A percentile compares a stretch with the other conserved stretches of the same genome.
Conservation (phyloP, 2,888 invertebrate genomes). For the Asteroscopus sphinx region DNA sequence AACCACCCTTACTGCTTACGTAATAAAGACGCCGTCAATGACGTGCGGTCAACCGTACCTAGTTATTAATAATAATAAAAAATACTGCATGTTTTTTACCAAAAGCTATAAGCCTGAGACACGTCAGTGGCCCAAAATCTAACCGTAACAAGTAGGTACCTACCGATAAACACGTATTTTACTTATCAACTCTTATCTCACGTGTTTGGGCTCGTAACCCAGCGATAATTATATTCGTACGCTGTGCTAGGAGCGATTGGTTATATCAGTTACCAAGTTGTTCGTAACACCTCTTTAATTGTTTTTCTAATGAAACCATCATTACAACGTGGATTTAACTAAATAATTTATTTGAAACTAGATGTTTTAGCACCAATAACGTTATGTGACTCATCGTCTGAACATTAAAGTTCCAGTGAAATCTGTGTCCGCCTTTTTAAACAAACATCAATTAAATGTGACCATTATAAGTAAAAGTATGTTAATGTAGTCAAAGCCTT, state of each 20-base stretch:
- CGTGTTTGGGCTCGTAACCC: conserved; percentile 21
- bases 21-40: no score
- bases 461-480: conserved; percentile 34
- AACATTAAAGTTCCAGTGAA: conserved; percentile 3
- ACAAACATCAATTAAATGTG: no score
- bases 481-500: conserved; percentile 35
- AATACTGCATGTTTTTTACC: no score
- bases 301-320: not conserved
- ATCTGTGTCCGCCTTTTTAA: not conserved
- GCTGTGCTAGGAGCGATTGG: not conserved
- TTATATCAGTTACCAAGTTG: not conserved
- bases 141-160: conserved; percentile 9
- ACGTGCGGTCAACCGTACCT: no score
- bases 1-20: no score
- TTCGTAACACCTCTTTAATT: not conserved
- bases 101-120: no score
- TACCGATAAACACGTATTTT: conserved; percentile 14
- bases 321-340: no score
- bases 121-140: conserved; percentile 24
- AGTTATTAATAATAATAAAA: no score
- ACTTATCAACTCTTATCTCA: conserved; percentile 37
- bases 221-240: conserved; percentile 2
- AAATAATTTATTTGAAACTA: no score
- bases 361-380: not conserved
- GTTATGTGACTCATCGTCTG: not conserved